phyloP scores from a whole-genome alignment of 2,797 vertebrate genomes.

The Esox masquinongy region DNA sequence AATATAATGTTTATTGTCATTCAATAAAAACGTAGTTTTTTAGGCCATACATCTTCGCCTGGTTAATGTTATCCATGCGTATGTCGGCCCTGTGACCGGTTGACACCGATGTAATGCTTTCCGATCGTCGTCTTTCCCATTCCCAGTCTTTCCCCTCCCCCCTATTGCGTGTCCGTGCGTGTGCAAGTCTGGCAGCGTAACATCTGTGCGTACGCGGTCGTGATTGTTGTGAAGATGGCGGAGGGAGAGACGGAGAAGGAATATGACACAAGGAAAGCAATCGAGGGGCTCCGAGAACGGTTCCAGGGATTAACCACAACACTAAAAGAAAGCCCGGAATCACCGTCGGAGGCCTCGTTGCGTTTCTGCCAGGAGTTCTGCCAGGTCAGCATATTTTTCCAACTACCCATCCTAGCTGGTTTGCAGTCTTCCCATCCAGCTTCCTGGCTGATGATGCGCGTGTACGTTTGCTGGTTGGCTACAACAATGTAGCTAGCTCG shows the following conservation, averaged over 20 bases:
- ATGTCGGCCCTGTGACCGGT: constrained; percentile 34
- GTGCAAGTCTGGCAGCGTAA: constrained; percentile 69
- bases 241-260: constrained; percentile 96
- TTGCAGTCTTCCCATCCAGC: constrained; percentile 71
- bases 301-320: constrained; percentile 82
- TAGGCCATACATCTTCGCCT: neutral
- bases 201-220: constrained; percentile 91
- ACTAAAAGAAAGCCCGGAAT: constrained; percentile 78
- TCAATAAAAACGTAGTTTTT: neutral
- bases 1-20: neutral
- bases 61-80: constrained; percentile 30
- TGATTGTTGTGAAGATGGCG: constrained; percentile 99
- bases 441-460: constrained; percentile 77
- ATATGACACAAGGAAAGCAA: constrained; percentile 82
- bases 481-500: constrained; percentile 76
- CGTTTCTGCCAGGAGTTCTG: constrained; percentile 96
- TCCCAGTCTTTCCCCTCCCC: constrained; percentile 34
- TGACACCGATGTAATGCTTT: constrained; percentile 41
- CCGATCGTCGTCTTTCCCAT: constrained; percentile 29
- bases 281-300: constrained; percentile 83
- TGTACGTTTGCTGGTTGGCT: constrained; percentile 76
- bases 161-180: constrained; percentile 72
- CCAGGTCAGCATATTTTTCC: constrained; percentile 82
- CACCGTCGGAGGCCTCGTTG: constrained; percentile 85
- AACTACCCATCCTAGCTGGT: constrained; percentile 66